These are phyloP conservation scores for Tragopan temminckii DNA, from an alignment of 2,797 vertebrate genomes.

Conservation along the genomic window DNA sequence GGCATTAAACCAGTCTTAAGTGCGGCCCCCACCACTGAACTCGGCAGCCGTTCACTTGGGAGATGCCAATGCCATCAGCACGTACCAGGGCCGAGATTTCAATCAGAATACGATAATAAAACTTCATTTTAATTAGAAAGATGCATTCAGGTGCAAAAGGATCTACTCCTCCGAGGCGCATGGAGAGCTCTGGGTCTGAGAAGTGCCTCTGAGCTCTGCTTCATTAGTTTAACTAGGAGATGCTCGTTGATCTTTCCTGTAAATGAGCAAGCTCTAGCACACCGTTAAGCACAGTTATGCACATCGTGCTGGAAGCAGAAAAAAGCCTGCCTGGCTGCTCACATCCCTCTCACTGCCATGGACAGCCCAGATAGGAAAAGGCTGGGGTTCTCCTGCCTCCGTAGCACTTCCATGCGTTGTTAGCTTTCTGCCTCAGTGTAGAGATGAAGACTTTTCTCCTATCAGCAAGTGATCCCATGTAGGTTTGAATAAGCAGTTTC, in stretches of 20 bases:
- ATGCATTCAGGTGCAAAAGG: neutral
- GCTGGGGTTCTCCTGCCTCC: neutral
- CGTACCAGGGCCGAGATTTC: neutral
- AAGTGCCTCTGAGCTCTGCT: neutral
- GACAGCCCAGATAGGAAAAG: neutral
- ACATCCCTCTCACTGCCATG: neutral
- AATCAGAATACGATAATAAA: neutral
- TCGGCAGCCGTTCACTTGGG: rapidly evolving
- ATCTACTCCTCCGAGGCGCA: neutral
- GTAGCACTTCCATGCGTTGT: neutral
- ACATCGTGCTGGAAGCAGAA: neutral
- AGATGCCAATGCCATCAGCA: neutral
- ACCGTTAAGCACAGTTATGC: neutral
- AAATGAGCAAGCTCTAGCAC: neutral
- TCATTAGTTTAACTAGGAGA: neutral
- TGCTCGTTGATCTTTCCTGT: neutral
- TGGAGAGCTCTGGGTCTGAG: neutral
- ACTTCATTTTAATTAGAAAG: neutral
- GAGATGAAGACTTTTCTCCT: neutral
- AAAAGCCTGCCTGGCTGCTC: neutral
- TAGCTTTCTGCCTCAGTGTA: neutral
- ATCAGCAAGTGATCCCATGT: neutral
- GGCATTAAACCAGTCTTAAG: neutral
- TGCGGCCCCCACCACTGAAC: rapidly evolving
- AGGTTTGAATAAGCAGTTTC: neutral